phyloP scores from a whole-genome alignment of 30 jellyfish, hydroid and myxozoan species.

The Aurelia sp. region DNA sequence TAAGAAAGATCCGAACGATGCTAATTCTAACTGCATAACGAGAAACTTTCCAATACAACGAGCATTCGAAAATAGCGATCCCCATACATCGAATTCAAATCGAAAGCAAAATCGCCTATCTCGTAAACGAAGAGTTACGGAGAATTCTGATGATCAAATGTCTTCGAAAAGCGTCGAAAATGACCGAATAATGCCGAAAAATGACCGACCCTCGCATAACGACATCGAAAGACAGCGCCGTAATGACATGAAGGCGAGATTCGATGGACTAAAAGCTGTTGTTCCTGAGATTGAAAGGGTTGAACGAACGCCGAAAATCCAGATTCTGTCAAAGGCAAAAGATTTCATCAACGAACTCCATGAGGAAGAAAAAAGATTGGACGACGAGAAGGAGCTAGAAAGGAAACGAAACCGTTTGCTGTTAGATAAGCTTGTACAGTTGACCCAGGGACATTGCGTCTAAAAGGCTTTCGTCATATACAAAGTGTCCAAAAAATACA shows the following conservation, averaged over 20 bases:
- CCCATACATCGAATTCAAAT: not conserved
- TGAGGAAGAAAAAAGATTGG: conserved; percentile 44
- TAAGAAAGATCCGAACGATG: not conserved
- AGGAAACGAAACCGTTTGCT: conserved; percentile 55
- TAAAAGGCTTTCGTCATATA: no score
- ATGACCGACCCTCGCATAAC: conserved; percentile 64
- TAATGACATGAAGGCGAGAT: conserved; percentile 76
- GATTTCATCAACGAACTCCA: conserved; percentile 65
- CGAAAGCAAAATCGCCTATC: not conserved
- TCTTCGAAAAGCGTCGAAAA: not conserved
- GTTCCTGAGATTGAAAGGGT: conserved; percentile 64
- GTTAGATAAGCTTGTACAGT: conserved; percentile 62
- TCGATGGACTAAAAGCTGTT: conserved; percentile 58
- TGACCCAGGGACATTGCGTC: conserved; percentile 18
- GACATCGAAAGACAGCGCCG: conserved; percentile 84
- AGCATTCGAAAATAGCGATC: not conserved
- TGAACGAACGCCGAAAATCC: conserved; percentile 80
- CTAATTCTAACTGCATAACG: not conserved
- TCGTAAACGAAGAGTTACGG: conserved; percentile 10
- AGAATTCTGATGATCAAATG: not conserved
- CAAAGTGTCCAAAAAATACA: no score
- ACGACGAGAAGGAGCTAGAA: conserved; percentile 48
- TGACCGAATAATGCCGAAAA: not conserved
- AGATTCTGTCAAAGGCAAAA: conserved; percentile 58
- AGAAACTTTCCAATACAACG: not conserved